Base-by-base conservation (phyloP, 2,797 vertebrate species). In the Rhinella marina region DNA sequence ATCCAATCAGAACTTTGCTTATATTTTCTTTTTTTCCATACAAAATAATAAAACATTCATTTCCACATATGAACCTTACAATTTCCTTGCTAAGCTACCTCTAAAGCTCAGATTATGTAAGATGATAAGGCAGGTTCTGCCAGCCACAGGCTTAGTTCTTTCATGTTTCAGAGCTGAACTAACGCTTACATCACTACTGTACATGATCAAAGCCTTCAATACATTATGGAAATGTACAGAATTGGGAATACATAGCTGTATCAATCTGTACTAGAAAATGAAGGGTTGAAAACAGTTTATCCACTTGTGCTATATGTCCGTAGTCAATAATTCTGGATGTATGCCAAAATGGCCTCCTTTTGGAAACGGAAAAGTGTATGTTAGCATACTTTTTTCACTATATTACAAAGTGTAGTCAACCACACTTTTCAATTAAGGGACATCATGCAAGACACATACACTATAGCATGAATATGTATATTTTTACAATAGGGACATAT, bases 151-250 rank as follows among this genome's bases (percentile, higher is more conserved):
- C 85, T 61, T 14, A 62, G 19, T 23, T 48, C 83, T 79, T 79
- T 80, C 78, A 86, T 86, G 75, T 80, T 86, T 80, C 61, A 79
- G 12, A 70, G 85, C 62, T 56, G 59, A 86, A 70, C 25, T 79
- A 62, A 68, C 76, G 50, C 61, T 64, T 86, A 66, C 52, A 54
- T 62, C 76, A 41, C 14, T 80, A 75, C 50, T 66, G 17, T 56
- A 48, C 23, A 50, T 79, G 85, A 86, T 79, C 76, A 80, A 80
- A 80, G 61, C 27, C 50, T 70, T 62, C 72, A 77, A 85, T 23
- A 27, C 59, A 62, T 78, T 64, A 19, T 75, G 29, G 29, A 61
- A 85, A 75, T 23, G 21, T n/a, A 48, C 10, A 27, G 54, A 3
- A 75, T 85, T 85, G 50, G 56, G 27, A 41, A 76, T n/a, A 76